phyloP scores from a whole-genome alignment of 2,113 vertebrate genomes.

The Entelurus aequoreus region DNA sequence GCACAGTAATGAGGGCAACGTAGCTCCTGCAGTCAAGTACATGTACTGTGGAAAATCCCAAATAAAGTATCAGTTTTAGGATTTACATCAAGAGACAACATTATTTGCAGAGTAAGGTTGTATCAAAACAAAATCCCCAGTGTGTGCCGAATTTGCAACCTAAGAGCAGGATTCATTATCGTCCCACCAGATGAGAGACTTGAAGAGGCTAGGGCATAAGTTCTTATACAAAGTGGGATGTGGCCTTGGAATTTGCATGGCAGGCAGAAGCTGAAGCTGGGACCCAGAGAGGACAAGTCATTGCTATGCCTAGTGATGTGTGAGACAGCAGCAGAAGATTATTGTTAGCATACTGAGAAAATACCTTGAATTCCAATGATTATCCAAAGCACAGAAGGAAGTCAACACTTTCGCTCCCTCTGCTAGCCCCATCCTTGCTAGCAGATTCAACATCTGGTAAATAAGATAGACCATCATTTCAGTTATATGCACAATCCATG shows the following conservation, averaged over 20 bases:
- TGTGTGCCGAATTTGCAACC: constrained; percentile 32
- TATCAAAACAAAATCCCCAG: constrained; percentile 52
- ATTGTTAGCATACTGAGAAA: constrained; percentile 68
- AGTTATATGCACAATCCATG: constrained; percentile 40
- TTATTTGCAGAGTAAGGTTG: constrained; percentile 36
- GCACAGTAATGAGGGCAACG: constrained; percentile 20
- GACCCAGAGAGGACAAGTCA: constrained; percentile 51
- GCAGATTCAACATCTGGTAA: constrained; percentile 60
- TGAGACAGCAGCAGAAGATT: constrained; percentile 64
- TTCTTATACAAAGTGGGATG: constrained; percentile 58
- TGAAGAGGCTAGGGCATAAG: constrained; percentile 58
- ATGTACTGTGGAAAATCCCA: constrained; percentile 34
- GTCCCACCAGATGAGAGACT: constrained; percentile 26
- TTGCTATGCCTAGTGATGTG: constrained; percentile 62
- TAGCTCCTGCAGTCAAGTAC: constrained; percentile 22
- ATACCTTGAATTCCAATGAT: constrained; percentile 73
- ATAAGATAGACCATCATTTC: constrained; percentile 43
- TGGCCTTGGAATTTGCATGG: constrained; percentile 62
- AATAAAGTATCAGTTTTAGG: constrained; percentile 20
- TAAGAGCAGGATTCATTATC: constrained; percentile 42
- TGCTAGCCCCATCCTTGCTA: constrained; percentile 18
- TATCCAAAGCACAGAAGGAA: constrained; percentile 53
- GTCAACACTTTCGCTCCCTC: constrained; percentile 44
- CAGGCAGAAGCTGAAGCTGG: constrained; percentile 39
- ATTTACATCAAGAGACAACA: constrained; percentile 16